Base-by-base conservation (phyloP, 2,113 vertebrate genomes). In the Brachyhypopomus gauderio region DNA sequence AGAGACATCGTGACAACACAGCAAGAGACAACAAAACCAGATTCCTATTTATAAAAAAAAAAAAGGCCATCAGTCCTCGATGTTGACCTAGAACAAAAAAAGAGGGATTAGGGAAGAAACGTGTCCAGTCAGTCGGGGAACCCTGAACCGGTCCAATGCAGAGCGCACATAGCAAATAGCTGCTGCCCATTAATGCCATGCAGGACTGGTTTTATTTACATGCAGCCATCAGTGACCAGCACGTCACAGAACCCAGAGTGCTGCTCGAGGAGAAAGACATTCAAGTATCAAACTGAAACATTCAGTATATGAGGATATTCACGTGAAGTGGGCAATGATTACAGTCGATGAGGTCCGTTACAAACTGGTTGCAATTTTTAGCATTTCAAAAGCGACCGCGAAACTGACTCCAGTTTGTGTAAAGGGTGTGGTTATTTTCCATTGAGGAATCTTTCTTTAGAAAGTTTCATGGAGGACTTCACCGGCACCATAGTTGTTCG, bases 1-100 rank as follows among this genome's bases (percentile, higher is more conserved):
- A 81, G 55, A 84, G 77, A 77, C 69, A 34, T 16, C 55, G 63
- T 59, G 36, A 64, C 4, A 69, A 59, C 45, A 38, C 38, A 59
- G 27, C 45, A 78, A 80, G 76, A 72, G 83, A 63, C 63, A 79
- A 75, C 75, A 79, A 83, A 74, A 80, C 58, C 72, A 23, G 25
- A 64, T 45, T 27, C 34, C 3, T 85, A 84, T 85, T 77, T 85
- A 84, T 84, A 84, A 82, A 70, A 58, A 30, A n/a, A 34, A 41
- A 23, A 72, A 62, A 58, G 48, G 52, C 52, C 66, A 41, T 70
- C 3, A n/a, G 36, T 41, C 41, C 64, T 67, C 36, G 20, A 41
- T 22, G 66, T 3, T 38, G 36, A 70, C 34, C 66, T 70, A 8
- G 12, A 38, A 70, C n/a, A 70, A 8, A 70, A 70, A 70, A 36